These are phyloP conservation scores for Athalia rosae DNA, from an alignment of 2,888 invertebrate genomes.

Conservation along the genomic window DNA sequence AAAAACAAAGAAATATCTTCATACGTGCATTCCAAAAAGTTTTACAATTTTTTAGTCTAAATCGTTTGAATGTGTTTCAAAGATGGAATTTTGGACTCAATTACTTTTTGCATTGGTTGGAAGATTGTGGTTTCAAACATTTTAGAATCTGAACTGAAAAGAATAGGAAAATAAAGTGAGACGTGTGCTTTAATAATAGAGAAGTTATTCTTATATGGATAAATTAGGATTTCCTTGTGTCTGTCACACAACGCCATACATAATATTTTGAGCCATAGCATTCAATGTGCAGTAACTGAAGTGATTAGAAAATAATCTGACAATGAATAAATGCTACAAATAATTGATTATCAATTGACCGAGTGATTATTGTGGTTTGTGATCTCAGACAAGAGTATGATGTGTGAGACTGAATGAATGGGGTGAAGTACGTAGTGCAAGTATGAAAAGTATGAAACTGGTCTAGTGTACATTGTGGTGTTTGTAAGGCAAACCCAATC, in stretches of 20 bases:
- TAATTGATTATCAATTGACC: conserved; percentile 2
- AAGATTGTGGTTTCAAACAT: conserved; percentile 1
- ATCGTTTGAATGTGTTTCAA: not conserved
- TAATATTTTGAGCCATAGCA: conserved; percentile 9
- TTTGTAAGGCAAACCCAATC: not conserved
- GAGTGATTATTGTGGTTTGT: conserved; percentile 15
- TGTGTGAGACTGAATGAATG: not conserved
- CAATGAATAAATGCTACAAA: conserved; percentile 9
- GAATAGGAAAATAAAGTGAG: not conserved
- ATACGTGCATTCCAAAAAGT: conserved; percentile 30
- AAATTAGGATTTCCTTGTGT: not conserved
- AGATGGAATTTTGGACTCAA: not conserved
- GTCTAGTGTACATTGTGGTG: not conserved
- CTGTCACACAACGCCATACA: not conserved
- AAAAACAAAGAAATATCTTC: not conserved
- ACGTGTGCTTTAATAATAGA: not conserved
- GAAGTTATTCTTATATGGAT: conserved; percentile 1
- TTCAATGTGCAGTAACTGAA: not conserved
- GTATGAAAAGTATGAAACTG: not conserved
- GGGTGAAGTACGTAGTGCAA: not conserved
- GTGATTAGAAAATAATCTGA: not conserved
- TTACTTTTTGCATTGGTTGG: too few species aligned
- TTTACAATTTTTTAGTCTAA: conserved; percentile 12
- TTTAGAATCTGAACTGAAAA: not conserved
- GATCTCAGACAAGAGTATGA: conserved; percentile 11